These are phyloP conservation scores for Theonella swinhoei DNA, from an alignment of 37 sponge, comb jelly and placozoan species.

Conservation along the genomic window DNA sequence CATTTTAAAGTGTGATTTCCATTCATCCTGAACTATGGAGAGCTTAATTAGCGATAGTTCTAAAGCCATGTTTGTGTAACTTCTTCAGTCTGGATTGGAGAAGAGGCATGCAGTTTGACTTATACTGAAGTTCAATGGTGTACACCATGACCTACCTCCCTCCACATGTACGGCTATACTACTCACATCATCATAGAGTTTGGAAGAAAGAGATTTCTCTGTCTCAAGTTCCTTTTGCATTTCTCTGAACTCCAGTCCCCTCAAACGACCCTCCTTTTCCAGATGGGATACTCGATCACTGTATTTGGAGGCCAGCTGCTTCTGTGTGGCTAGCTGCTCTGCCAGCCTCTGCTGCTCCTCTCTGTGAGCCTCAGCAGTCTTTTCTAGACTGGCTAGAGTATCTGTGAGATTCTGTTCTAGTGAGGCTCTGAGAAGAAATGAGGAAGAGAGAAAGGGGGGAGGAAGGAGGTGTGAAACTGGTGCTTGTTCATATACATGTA, in stretches of 20 bases:
- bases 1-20: too few relatives aligned
- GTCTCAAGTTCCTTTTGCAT: conserved; percentile 19
- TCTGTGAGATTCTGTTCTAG: conserved; percentile 31
- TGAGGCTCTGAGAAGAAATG: background rate
- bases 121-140: too few relatives aligned
- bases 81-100: too few relatives aligned
- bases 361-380: conserved; percentile 13
- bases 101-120: too few relatives aligned
- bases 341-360: conserved; percentile 42
- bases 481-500: background rate
- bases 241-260: conserved; percentile 26
- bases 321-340: conserved; percentile 39
- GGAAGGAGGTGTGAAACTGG: background rate
- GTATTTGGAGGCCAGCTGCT: conserved; percentile 44
- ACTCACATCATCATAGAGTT: conserved; percentile 65
- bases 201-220: conserved; percentile 40
- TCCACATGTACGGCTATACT: too few relatives aligned
- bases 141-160: too few relatives aligned
- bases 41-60: too few relatives aligned
- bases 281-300: conserved; percentile 41
- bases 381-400: conserved; percentile 22
- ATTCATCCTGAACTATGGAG: too few relatives aligned
- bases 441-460: background rate
- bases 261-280: conserved; percentile 35
- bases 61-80: too few relatives aligned